Evolutionary conservation across 2,888 invertebrate species (phyloP).

Genomic region (Lasioglossum calceatum): DNA sequence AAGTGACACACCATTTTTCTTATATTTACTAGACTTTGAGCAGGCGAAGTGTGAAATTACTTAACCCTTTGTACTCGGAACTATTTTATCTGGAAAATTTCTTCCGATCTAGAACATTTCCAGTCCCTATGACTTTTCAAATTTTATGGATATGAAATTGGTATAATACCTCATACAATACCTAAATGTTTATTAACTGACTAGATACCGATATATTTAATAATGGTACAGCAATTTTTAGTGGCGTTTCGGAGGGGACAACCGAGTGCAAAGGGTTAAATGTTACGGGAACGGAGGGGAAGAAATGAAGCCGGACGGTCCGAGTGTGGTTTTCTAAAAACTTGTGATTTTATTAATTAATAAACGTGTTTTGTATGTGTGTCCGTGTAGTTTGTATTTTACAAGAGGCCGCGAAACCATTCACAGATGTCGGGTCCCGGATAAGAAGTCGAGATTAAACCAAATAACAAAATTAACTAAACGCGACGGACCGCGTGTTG

Average conservation of each 20-base stretch:
- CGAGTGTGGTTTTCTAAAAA: slow-evolving; percentile 79
- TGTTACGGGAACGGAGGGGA: not conserved
- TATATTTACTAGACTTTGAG: not conserved
- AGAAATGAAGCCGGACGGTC: slow-evolving; percentile 18
- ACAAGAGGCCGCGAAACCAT: slow-evolving; percentile 81
- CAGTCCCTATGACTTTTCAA: too few relatives aligned
- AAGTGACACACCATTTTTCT: not conserved
- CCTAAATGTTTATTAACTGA: too few relatives aligned
- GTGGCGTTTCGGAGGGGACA: too few relatives aligned
- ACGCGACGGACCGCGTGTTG: slow-evolving; percentile 78
- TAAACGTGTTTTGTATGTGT: slow-evolving; percentile 81
- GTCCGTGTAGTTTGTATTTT: slow-evolving; percentile 80
- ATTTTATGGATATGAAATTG: too few relatives aligned
- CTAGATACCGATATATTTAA: too few relatives aligned
- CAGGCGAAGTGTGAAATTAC: not conserved
- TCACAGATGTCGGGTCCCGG: slow-evolving; percentile 76
- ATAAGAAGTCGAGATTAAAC: slow-evolving; percentile 82
- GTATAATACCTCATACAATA: too few relatives aligned
- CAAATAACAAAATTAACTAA: slow-evolving; percentile 85
- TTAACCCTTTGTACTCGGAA: too few relatives aligned
- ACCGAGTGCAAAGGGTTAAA: too few relatives aligned
- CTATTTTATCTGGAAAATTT: too few relatives aligned
- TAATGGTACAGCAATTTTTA: too few relatives aligned
- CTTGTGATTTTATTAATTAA: slow-evolving; percentile 84
- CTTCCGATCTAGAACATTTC: too few relatives aligned